Conservation (phyloP, 2,888 invertebrate species). For the Actias luna region DNA sequence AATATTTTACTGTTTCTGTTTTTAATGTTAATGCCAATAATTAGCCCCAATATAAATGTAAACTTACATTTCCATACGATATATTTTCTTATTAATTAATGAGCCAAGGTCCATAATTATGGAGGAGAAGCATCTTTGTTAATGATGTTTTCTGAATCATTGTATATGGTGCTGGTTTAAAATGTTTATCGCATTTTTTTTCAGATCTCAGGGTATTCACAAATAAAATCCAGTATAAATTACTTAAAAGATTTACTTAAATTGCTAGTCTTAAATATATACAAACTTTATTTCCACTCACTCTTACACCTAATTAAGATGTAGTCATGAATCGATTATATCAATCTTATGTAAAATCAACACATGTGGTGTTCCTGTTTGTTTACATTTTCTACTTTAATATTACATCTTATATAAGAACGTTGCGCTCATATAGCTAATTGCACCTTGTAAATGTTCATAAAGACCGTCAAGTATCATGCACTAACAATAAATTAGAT, state of each 20-base stretch:
- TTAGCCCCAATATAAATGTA: not conserved
- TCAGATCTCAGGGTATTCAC: conserved; percentile 74
- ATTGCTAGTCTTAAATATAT: conserved; percentile 77
- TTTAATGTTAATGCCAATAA: not conserved
- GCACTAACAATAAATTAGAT: conserved; percentile 14
- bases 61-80: conserved; percentile 1
- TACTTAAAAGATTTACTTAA: conserved; percentile 80
- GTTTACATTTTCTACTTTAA: conserved; percentile 61
- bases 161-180: conserved; percentile 3
- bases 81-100: not conserved
- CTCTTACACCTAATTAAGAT: conserved; percentile 72
- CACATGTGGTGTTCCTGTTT: conserved; percentile 64
- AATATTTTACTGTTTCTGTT: not conserved
- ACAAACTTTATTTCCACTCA: conserved; percentile 77
- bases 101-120: no score
- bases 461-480: conserved; percentile 33
- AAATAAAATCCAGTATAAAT: conserved; percentile 75
- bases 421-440: conserved; percentile 54
- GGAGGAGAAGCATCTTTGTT: conserved; percentile 16
- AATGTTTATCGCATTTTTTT: conserved; percentile 3
- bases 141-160: not conserved
- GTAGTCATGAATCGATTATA: conserved; percentile 79
- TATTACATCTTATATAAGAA: conserved; percentile 47
- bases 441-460: conserved; percentile 61
- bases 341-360: conserved; percentile 72